Evolutionary conservation across 2,888 invertebrate genomes (phyloP).

Genomic region (Helleia helle): DNA sequence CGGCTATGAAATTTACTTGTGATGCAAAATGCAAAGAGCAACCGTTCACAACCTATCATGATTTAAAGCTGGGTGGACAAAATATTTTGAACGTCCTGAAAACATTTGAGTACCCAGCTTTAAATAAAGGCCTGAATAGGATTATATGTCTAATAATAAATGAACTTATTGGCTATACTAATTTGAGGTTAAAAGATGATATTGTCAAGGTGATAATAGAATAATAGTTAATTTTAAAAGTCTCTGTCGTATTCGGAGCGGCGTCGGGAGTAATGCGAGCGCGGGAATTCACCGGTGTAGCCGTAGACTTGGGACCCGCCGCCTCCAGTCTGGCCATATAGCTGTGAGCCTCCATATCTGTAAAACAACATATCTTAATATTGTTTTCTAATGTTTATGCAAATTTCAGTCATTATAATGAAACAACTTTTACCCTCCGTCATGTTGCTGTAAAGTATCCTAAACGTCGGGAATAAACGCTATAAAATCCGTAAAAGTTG

Average conservation of each 20-base stretch:
- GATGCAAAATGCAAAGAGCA: slow-evolving; percentile 4
- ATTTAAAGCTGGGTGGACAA: slow-evolving; percentile 4
- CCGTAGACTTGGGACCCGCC: slow-evolving; percentile 71
- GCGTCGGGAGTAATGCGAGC: slow-evolving; percentile 75
- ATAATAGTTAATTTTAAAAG: slow-evolving; percentile 68
- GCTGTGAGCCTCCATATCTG: slow-evolving; percentile 74
- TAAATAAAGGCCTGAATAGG: slow-evolving; percentile 3
- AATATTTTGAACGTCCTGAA: background rate
- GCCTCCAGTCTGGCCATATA: slow-evolving; percentile 79
- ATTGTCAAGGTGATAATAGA: slow-evolving; percentile 49
- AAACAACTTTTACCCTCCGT: too few relatives aligned
- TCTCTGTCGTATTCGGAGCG: slow-evolving; percentile 87
- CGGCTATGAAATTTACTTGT: slow-evolving; percentile 1
- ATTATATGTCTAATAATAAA: slow-evolving; percentile 3
- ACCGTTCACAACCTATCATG: background rate
- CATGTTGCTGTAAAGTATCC: too few relatives aligned
- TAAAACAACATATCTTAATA: too few relatives aligned
- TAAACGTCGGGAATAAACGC: too few relatives aligned
- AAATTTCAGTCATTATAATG: too few relatives aligned
- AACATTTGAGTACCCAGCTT: slow-evolving; percentile 6
- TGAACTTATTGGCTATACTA: slow-evolving; percentile 18
- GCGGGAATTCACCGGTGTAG: slow-evolving; percentile 60
- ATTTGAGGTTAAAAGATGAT: slow-evolving; percentile 52
- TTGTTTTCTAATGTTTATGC: too few relatives aligned
- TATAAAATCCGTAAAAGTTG: too few relatives aligned